A percentile compares a stretch with the other conserved stretches of the same genome.
Evolutionary conservation across 37 sponge, comb jelly and placozoan genomes (phyloP).

Genomic region (Beroe ovata): DNA sequence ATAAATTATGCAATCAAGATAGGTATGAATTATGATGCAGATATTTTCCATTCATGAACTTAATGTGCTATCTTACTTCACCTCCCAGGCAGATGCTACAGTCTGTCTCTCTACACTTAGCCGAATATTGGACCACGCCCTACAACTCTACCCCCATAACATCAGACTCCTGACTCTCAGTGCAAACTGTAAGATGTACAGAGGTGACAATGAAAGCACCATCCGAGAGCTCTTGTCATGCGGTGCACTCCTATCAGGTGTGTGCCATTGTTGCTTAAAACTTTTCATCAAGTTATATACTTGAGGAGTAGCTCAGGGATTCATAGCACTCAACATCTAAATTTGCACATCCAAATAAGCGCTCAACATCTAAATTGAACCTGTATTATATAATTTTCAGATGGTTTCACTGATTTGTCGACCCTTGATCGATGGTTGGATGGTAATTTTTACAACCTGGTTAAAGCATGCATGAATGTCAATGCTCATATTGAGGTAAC

Average conservation of each 20-base stretch:
- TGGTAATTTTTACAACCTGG: slow-evolving; percentile 49
- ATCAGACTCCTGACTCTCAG: slow-evolving; percentile 21
- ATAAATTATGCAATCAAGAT: not conserved
- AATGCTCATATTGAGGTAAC: slow-evolving; percentile 60
- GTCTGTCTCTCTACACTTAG: slow-evolving; percentile 29
- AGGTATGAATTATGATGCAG: no score
- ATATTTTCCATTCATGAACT: no score
- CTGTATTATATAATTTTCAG: no score
- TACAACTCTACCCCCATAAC: slow-evolving; percentile 1
- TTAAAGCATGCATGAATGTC: slow-evolving; percentile 61
- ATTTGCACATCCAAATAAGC: no score
- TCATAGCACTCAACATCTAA: no score
- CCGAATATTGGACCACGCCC: slow-evolving; percentile 29
- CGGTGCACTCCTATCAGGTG: slow-evolving; percentile 38
- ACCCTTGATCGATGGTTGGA: slow-evolving; percentile 44
- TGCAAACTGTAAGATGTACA: slow-evolving; percentile 23
- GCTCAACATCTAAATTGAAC: no score
- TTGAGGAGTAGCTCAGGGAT: no score
- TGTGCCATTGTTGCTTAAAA: no score
- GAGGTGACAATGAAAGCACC: slow-evolving; percentile 41
- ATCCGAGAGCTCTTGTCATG: slow-evolving; percentile 14
- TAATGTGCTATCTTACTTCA: no score
- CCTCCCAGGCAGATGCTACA: not conserved
- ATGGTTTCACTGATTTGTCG: slow-evolving; percentile 18
- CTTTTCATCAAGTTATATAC: no score